Conservation (phyloP, 2,888 invertebrate species). For the Zelleria hepariella region DNA sequence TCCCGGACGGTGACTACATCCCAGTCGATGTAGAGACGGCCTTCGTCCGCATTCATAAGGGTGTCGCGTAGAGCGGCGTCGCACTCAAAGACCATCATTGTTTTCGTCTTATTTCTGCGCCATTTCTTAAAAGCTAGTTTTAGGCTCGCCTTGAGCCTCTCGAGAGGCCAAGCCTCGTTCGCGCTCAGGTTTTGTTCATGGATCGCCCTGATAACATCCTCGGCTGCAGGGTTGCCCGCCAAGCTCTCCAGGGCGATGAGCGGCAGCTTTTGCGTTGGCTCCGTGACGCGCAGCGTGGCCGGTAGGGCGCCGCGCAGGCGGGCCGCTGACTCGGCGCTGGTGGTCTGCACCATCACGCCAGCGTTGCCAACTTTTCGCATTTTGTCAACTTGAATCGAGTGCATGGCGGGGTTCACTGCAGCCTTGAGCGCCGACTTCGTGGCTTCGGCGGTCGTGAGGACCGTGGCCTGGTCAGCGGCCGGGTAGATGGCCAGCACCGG, state of each 20-base stretch:
- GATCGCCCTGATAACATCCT: too few relatives aligned
- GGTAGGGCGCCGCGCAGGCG: too few relatives aligned
- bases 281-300: too few relatives aligned
- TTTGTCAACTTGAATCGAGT: conserved; percentile 13
- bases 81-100: conserved; percentile 12
- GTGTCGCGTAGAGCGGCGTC: conserved; percentile 1
- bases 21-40: conserved; percentile 15
- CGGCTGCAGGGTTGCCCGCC: too few relatives aligned
- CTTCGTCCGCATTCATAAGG: not conserved
- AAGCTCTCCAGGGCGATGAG: too few relatives aligned
- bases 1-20: conserved; percentile 10
- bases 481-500: not conserved
- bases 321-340: too few relatives aligned
- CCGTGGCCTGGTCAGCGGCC: not conserved
- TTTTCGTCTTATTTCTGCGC: not conserved
- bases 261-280: too few relatives aligned
- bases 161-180: too few relatives aligned
- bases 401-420: not conserved
- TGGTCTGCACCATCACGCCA: conserved; percentile 26
- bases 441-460: not conserved
- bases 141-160: too few relatives aligned
- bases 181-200: too few relatives aligned
- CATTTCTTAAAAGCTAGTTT: conserved; percentile 1
- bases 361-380: conserved; percentile 31
- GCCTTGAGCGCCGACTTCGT: not conserved